Percentiles rank a stretch among this genome's conserved stretches.
Evolutionary conservation across 2,797 vertebrate species (phyloP).

Genomic region (Pempheris klunzingeri): DNA sequence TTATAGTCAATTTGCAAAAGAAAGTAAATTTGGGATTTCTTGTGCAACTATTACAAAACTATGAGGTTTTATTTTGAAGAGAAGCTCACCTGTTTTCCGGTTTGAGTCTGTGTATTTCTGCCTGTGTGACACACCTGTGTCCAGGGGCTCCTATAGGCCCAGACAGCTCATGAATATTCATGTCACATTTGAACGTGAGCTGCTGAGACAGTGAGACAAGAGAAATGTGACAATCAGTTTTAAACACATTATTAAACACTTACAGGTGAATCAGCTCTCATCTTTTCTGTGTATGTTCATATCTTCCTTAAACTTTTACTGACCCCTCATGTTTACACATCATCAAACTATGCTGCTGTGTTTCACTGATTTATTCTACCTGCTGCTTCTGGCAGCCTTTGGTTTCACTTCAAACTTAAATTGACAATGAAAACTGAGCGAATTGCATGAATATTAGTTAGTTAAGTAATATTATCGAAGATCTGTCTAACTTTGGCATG

Average conservation of each 20-base stretch:
- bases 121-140: constrained; percentile 18
- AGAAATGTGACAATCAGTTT: too few relatives aligned
- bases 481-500: too few relatives aligned
- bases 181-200: constrained; percentile 25
- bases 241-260: too few relatives aligned
- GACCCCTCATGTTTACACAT: too few relatives aligned
- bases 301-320: too few relatives aligned
- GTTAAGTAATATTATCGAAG: too few relatives aligned
- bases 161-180: constrained; percentile 77
- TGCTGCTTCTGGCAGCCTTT: background rate
- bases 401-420: too few relatives aligned
- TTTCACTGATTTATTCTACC: background rate
- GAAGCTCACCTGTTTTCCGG: fast-evolving
- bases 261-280: too few relatives aligned
- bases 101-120: background rate
- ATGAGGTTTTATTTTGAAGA: constrained; percentile 59
- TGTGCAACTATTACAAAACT: too few relatives aligned
- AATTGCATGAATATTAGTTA: too few relatives aligned
- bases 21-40: fast-evolving
- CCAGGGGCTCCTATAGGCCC: constrained; percentile 29
- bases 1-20: background rate
- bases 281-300: too few relatives aligned
- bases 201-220: constrained; percentile 24
- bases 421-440: too few relatives aligned
- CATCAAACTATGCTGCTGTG: background rate